phyloP scores from a whole-genome alignment of 2,113 vertebrate species.

The Etheostoma spectabile region DNA sequence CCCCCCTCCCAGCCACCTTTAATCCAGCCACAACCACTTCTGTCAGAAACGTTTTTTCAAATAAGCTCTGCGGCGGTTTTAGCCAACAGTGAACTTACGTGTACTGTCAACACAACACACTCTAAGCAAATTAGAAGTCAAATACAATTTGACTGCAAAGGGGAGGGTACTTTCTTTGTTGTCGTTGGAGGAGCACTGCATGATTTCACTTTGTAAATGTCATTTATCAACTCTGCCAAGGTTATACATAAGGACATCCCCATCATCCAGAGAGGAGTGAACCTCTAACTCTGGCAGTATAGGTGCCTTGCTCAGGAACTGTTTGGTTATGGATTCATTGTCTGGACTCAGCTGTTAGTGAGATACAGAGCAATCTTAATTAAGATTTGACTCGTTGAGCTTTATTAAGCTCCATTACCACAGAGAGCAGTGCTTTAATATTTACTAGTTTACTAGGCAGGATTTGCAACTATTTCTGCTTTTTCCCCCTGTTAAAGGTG shows the following conservation, averaged over 20 bases:
- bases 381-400: background rate
- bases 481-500: too few relatives aligned
- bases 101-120: background rate
- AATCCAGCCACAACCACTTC: background rate
- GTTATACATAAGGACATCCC: background rate
- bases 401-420: conserved; percentile 12
- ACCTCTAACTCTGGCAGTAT: background rate
- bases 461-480: too few relatives aligned
- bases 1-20: background rate
- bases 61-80: background rate
- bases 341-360: conserved; percentile 56
- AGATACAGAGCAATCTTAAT: background rate
- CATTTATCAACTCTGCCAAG: background rate
- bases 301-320: conserved; percentile 1
- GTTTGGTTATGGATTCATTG: conserved; percentile 7
- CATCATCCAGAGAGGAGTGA: background rate
- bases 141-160: conserved; percentile 21
- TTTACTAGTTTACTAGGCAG: background rate
- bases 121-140: conserved; percentile 34
- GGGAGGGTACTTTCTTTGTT: background rate
- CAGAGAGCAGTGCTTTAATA: background rate
- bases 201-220: background rate
- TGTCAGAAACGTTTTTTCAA: background rate
- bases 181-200: background rate
- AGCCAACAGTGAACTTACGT: background rate